Conservation (phyloP, 37 sponge, comb jelly and placozoan genomes). For the Tethya wilhelma region DNA sequence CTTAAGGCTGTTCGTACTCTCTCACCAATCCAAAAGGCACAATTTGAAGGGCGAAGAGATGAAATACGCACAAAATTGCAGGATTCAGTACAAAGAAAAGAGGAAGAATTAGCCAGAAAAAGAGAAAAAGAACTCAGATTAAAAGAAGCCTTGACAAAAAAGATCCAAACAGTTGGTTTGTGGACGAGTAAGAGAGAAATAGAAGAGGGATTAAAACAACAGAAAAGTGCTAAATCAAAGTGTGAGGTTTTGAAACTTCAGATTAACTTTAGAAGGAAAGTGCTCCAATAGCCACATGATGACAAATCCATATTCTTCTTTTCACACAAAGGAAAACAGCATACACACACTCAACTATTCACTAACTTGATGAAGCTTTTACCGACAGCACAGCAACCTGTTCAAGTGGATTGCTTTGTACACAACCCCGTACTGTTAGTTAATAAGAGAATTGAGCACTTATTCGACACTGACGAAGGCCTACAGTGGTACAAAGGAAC, state of each 20-base stretch:
- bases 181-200: slow-evolving; percentile 12
- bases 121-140: not conserved
- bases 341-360: too few relatives aligned
- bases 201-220: not conserved
- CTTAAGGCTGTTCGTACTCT: slow-evolving; percentile 20
- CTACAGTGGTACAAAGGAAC: too few relatives aligned
- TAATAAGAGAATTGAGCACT: too few relatives aligned
- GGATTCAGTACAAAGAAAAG: slow-evolving; percentile 1
- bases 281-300: slow-evolving; percentile 1
- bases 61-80: not conserved
- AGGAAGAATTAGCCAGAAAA: not conserved
- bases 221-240: slow-evolving; percentile 11
- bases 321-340: too few relatives aligned
- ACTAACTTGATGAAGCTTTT: too few relatives aligned
- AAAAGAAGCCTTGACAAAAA: slow-evolving; percentile 13
- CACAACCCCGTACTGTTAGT: too few relatives aligned
- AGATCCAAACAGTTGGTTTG: slow-evolving; percentile 7
- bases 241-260: slow-evolving; percentile 17
- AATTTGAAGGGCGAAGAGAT: slow-evolving; percentile 1
- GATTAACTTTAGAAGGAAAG: slow-evolving; percentile 34
- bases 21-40: not conserved
- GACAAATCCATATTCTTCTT: slow-evolving; percentile 34
- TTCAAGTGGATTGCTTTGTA: too few relatives aligned
- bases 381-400: too few relatives aligned
- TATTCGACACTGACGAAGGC: too few relatives aligned